These are phyloP conservation scores for Phrynocephalus guinanensis DNA, from an alignment of 2,797 vertebrate species.

Conservation along the genomic window DNA sequence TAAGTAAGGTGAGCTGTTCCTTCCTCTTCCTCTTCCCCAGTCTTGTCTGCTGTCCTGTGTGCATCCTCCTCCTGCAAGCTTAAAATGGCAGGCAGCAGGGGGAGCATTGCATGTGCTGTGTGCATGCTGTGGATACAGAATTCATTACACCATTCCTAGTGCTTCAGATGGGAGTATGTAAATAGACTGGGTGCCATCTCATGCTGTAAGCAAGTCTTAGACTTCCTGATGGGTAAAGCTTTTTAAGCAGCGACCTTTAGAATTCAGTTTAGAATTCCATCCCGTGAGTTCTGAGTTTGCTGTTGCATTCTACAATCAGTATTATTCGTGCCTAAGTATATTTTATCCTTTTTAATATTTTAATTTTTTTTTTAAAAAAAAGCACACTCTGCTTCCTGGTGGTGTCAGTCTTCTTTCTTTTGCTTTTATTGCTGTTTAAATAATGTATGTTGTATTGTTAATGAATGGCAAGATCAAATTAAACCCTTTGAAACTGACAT, in stretches of 20 bases:
- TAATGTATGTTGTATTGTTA: conserved; percentile 89
- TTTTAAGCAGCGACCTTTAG: conserved; percentile 76
- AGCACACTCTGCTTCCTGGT: conserved; percentile 79
- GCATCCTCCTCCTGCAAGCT: conserved; percentile 79
- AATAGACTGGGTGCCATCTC: conserved; percentile 81
- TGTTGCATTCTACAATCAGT: conserved; percentile 75
- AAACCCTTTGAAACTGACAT: conserved; percentile 84
- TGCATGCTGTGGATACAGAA: conserved; percentile 83
- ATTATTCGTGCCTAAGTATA: conserved; percentile 55
- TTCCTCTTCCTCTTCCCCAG: conserved; percentile 78
- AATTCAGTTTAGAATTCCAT: conserved; percentile 76
- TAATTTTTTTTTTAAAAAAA: conserved; percentile 5
- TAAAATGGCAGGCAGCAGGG: conserved; percentile 87
- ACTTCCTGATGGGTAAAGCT: conserved; percentile 76
- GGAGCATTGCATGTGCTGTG: conserved; percentile 82
- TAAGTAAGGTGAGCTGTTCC: conserved; percentile 89
- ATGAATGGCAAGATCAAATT: conserved; percentile 89
- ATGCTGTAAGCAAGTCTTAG: conserved; percentile 75
- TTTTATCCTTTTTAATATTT: neutral
- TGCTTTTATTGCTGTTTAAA: conserved; percentile 82
- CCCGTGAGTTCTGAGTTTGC: conserved; percentile 75
- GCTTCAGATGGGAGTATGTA: conserved; percentile 83
- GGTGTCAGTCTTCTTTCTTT: conserved; percentile 80
- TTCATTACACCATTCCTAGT: conserved; percentile 83
- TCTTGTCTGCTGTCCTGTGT: conserved; percentile 81